Evolutionary conservation across 2,113 vertebrate species (phyloP), one percentile per base, ranked within the genome.

Genomic region (Phylloscopus trochilus): DNA sequence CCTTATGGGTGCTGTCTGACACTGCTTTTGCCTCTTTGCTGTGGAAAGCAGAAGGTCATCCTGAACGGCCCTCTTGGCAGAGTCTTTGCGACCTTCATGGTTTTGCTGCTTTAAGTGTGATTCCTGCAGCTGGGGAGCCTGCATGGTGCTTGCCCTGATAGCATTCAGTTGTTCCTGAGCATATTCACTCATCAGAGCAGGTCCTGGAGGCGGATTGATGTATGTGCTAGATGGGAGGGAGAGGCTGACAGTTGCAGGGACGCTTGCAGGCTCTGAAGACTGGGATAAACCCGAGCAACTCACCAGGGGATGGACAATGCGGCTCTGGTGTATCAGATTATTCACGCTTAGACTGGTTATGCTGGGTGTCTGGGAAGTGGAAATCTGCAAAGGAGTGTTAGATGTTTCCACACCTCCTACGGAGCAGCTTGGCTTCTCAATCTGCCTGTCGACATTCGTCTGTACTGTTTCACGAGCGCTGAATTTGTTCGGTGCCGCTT

Each of bases 341-440:
- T 99, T 99, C 81, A 99, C 98, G 3, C 99, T 99, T 95, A 99
- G 98, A 94, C 99, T 99, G 24, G 98, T 98, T 52, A 98, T 95
- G 41, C 95, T 98, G 31, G 98, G 97, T 26, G 98, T 96, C 52
- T 98, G 98, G 28, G 99, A 98, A 88, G 98, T 78, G 2, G 98
- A 96, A 78, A 98, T 98, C 93, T 98, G 98, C 79, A 98, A 97
- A 52, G 98, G 96, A 74, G 98, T 68, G 91, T 96, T 98, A 72
- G 97, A 66, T 27, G 96, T 96, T 97, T 98, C 97, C 23, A 96
- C 97, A 19, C 52, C 73, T 96, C 96, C 98, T 60, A 96, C 86
- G 12, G 98, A 97, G 89, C 98, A 98, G 94, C 97, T 98, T 58
- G 97, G 96, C 87, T 98, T 98, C 79, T 99, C 99, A 44, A 93